Evolutionary conservation across 2,113 vertebrate genomes (phyloP).

Genomic region (Burhinus oedicnemus): DNA sequence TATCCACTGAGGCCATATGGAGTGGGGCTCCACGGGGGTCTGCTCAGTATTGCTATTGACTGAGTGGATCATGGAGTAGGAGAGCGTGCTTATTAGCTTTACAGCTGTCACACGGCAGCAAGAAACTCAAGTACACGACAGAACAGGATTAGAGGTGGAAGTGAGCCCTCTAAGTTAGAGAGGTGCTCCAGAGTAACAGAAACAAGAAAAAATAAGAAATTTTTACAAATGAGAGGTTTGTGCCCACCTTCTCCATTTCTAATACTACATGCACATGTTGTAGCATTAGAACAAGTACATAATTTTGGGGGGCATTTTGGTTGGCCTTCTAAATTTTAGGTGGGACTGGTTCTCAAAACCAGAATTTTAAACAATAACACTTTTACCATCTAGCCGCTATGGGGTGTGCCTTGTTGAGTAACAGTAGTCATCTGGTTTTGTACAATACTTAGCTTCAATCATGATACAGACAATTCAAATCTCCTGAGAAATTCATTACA

Average conservation of each 20-base stretch:
- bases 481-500: background rate
- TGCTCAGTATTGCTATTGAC: background rate
- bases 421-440: background rate
- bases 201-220: background rate
- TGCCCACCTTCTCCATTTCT: background rate
- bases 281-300: background rate
- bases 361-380: background rate
- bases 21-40: background rate
- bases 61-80: background rate
- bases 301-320: background rate
- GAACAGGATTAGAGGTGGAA: background rate
- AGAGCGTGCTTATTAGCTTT: background rate
- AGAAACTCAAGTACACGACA: background rate
- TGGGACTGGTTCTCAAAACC: background rate
- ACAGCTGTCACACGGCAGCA: background rate
- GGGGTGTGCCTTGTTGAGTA: background rate
- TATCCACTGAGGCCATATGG: too few species aligned
- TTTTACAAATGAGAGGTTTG: background rate
- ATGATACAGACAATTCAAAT: background rate
- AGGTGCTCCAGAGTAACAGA: background rate
- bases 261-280: background rate
- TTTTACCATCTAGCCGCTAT: too few species aligned
- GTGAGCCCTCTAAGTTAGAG: background rate
- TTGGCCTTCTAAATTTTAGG: background rate
- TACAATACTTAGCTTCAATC: background rate